Percentiles rank a stretch among this genome's conserved stretches.
Evolutionary conservation across 2,113 vertebrate species (phyloP).

Genomic region (Trinectes maculatus): DNA sequence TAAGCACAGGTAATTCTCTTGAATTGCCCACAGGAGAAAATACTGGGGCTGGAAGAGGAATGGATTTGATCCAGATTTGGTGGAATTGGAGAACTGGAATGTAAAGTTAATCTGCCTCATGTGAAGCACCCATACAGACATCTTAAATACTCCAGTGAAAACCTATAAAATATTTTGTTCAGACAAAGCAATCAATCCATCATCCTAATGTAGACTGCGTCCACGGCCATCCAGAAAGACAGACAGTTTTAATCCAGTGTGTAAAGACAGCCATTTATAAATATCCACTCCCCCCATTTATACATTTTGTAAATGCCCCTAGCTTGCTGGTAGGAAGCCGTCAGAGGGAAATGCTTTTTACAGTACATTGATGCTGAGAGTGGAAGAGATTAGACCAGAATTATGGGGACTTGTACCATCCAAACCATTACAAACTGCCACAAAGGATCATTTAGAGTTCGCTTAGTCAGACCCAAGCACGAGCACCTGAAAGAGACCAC

Average conservation of each 20-base stretch:
- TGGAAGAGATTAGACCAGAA: conserved; percentile 46
- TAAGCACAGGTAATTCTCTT: conserved; percentile 30
- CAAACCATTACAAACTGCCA: conserved; percentile 33
- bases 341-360: conserved; percentile 53
- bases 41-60: conserved; percentile 17
- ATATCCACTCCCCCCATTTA: conserved; percentile 45
- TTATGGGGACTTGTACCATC: conserved; percentile 54
- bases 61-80: conserved; percentile 27
- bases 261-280: conserved; percentile 73
- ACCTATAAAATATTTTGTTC: conserved; percentile 39
- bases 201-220: conserved; percentile 77
- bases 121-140: conserved; percentile 74
- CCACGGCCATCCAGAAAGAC: conserved; percentile 49
- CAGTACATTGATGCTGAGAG: conserved; percentile 56
- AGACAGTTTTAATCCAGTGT: conserved; percentile 81
- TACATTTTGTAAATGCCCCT: conserved; percentile 29
- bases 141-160: conserved; percentile 81
- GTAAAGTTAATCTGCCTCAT: conserved; percentile 32
- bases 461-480: conserved; percentile 23
- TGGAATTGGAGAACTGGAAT: conserved; percentile 37
- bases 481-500: conserved; percentile 66
- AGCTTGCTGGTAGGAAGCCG: conserved; percentile 34
- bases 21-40: conserved; percentile 37
- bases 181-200: conserved; percentile 48
- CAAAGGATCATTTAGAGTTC: conserved; percentile 49